Percentiles rank a stretch among this genome's conserved stretches.
Conservation (phyloP, 2,797 vertebrate species). For the Aplochiton taeniatus region DNA sequence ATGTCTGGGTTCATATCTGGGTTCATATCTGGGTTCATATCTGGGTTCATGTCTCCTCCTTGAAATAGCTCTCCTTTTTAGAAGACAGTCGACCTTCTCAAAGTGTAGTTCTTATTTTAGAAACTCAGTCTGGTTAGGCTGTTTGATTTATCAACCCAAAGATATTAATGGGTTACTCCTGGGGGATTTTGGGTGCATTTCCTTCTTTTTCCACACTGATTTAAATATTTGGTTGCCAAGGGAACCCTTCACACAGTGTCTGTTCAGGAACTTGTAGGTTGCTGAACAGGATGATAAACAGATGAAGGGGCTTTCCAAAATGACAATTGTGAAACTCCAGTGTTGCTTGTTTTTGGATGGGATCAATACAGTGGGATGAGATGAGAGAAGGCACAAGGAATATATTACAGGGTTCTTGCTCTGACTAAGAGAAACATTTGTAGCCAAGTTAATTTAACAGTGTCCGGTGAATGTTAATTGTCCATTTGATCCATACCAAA, state of each 20-base stretch:
- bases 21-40: too few relatives aligned
- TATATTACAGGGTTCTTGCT: too few relatives aligned
- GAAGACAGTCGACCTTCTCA: too few relatives aligned
- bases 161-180: background rate
- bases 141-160: background rate
- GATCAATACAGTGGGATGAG: background rate
- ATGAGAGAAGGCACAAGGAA: background rate
- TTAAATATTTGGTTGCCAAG: constrained; percentile 48
- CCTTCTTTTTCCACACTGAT: constrained; percentile 4
- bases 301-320: background rate
- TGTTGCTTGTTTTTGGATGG: background rate
- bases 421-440: too few relatives aligned
- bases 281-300: background rate
- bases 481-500: too few relatives aligned
- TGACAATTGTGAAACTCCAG: constrained; percentile 1
- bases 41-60: too few relatives aligned
- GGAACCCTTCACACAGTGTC: constrained; percentile 14
- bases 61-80: too few relatives aligned
- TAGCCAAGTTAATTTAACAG: too few relatives aligned
- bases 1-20: too few relatives aligned
- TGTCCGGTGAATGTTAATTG: too few relatives aligned
- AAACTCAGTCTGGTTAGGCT: too few relatives aligned
- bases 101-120: too few relatives aligned
- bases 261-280: background rate
- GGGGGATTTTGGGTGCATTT: background rate